Conservation (phyloP, 2,113 vertebrate species). For the Hippolais icterina region DNA sequence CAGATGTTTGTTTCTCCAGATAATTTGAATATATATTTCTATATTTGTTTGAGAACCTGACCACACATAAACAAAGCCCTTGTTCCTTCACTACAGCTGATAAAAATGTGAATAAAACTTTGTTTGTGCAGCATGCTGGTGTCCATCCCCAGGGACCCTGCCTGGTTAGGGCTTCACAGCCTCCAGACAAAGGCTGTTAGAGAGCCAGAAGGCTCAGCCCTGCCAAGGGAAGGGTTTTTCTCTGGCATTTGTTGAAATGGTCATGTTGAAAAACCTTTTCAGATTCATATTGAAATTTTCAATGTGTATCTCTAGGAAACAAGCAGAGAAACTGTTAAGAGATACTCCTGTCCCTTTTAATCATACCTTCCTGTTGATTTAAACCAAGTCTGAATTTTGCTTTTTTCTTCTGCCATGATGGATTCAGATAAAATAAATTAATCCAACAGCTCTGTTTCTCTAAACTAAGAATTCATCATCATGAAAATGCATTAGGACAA, state of each 20-base stretch:
- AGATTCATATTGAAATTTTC: background rate
- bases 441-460: background rate
- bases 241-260: background rate
- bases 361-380: background rate
- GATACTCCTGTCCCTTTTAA: background rate
- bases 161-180: background rate
- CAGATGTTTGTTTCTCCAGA: slow-evolving; percentile 23
- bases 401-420: background rate
- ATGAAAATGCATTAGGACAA: background rate
- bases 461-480: background rate
- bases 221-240: background rate
- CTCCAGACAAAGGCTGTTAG: background rate
- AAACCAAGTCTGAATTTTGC: background rate
- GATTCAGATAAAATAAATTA: background rate
- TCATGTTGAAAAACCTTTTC: background rate
- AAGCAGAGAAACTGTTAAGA: background rate
- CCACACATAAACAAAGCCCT: slow-evolving; percentile 32
- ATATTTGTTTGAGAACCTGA: slow-evolving; percentile 29
- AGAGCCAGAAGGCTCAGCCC: background rate
- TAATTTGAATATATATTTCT: slow-evolving; percentile 9
- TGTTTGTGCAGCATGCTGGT: background rate
- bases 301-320: background rate
- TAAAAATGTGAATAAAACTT: background rate
- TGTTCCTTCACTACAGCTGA: background rate
- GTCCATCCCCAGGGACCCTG: background rate